phyloP scores from a whole-genome alignment of 2,888 invertebrate genomes.

The Sinohyriopsis cumingii region DNA sequence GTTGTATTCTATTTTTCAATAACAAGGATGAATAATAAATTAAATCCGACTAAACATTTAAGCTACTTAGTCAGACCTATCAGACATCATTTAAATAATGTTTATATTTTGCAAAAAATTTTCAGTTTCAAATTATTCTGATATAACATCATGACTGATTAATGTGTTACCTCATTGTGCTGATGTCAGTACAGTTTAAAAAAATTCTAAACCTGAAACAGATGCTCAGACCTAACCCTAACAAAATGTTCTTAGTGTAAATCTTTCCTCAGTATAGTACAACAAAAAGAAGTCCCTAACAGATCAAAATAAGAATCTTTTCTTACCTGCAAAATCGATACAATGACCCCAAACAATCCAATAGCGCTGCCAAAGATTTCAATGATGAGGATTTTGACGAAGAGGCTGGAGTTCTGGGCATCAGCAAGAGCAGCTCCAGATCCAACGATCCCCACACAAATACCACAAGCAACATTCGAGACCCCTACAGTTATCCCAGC shows the following conservation, averaged over 20 bases:
- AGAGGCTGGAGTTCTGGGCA: constrained; percentile 95
- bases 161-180: too few species aligned
- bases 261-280: background rate
- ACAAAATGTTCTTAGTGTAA: background rate
- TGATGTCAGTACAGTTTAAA: too few species aligned
- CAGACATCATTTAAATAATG: too few species aligned
- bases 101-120: too few species aligned
- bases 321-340: constrained; percentile 82
- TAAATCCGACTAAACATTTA: too few species aligned
- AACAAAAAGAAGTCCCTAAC: background rate
- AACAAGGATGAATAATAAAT: too few species aligned
- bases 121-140: too few species aligned
- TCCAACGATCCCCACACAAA: constrained; percentile 97
- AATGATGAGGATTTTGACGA: constrained; percentile 98
- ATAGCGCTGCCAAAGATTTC: constrained; percentile 99
- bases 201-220: too few species aligned
- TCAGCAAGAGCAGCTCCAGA: constrained; percentile 98
- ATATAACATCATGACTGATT: too few species aligned
- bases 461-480: constrained; percentile 95
- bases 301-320: background rate
- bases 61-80: too few species aligned
- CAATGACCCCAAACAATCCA: constrained; percentile 98
- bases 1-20: too few species aligned
- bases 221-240: background rate
- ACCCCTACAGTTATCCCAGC: constrained; percentile 96